These are phyloP conservation scores for Papilio demoleus DNA, from an alignment of 2,888 invertebrate species.

Conservation along the genomic window DNA sequence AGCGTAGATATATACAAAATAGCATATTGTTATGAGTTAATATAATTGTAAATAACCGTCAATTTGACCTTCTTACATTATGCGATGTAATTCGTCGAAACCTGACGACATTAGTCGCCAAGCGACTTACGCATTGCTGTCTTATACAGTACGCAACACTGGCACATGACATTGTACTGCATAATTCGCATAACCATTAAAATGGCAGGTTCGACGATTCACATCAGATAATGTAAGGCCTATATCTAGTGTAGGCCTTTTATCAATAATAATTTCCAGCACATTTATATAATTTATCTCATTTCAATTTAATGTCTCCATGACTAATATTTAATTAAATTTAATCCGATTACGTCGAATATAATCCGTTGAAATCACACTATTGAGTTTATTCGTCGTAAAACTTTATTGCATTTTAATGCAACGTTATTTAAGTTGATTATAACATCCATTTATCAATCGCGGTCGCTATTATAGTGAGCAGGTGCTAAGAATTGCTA, in stretches of 20 bases:
- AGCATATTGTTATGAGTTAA: no score
- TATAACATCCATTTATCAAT: slow-evolving; percentile 36
- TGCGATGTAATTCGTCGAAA: no score
- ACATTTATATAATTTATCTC: slow-evolving; percentile 1
- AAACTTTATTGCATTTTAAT: slow-evolving; percentile 41
- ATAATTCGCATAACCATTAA: no score
- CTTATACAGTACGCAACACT: no score
- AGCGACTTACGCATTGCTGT: no score
- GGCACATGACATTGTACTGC: no score
- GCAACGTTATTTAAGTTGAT: slow-evolving; percentile 34
- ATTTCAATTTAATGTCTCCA: neutral
- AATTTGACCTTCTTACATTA: no score
- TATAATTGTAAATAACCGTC: no score
- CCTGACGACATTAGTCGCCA: no score
- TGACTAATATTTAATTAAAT: slow-evolving; percentile 23
- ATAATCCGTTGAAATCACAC: slow-evolving; percentile 20
- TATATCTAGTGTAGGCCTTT: neutral
- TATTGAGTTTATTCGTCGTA: slow-evolving; percentile 15
- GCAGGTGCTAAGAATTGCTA: slow-evolving; percentile 48
- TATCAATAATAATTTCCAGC: neutral
- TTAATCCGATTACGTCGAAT: slow-evolving; percentile 26
- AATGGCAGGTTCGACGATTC: no score
- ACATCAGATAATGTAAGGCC: neutral
- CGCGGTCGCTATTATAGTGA: slow-evolving; percentile 43
- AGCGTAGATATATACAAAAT: no score